Evolutionary conservation across 2,113 vertebrate species (phyloP), one percentile per base, ranked within the genome.

Genomic region (Fukomys damarensis): DNA sequence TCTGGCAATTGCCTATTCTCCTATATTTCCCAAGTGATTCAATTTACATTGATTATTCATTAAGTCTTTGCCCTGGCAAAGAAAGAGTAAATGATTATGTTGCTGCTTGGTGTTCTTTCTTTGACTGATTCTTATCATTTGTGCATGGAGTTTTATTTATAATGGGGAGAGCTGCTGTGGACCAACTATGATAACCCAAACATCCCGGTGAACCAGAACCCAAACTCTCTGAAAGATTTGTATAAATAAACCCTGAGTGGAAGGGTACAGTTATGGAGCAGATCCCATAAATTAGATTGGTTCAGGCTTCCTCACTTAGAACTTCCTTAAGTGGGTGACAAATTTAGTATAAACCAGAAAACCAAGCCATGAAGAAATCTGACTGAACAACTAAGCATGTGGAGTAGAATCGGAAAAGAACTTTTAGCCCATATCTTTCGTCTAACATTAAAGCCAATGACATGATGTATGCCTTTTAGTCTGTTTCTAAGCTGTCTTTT

Each of bases 301-400:
- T 85, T 94, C 65, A 4, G 5, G 59, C 43, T 66, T 88, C 24
- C 11, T 87, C 54, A 89, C 52, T 32, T 58, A 81, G 30, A 76
- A 58, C 22, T 49, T 94, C 43, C 72, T 49, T 83, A 76, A 97
- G 76, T 85, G 87, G 63, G 54, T 96, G 70, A 93, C 83, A 93
- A 93, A 68, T 30, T 66, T 32, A 86, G 28, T 56, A 43, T 56
- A 80, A 92, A 43, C 30, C 20, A 86, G 83, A 95, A 97, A 95
- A 70, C n/a, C 1, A 35, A 96, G n/a, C 5, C 85, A 68, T 92
- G 30, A 22, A 54, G 66, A 94, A 89, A 92, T 35, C 46, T 79
- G 65, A 94, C 35, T 93, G 79, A 91, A 2, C 20, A 83, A 28
- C 0, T 12, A 59, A 89, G 65, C 28, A 86, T 46, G 35, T 56